A percentile compares a stretch with the other conserved stretches of the same genome.
Conservation (phyloP, 1,140 invertebrate genomes). For the Hesperophylax magnus region DNA sequence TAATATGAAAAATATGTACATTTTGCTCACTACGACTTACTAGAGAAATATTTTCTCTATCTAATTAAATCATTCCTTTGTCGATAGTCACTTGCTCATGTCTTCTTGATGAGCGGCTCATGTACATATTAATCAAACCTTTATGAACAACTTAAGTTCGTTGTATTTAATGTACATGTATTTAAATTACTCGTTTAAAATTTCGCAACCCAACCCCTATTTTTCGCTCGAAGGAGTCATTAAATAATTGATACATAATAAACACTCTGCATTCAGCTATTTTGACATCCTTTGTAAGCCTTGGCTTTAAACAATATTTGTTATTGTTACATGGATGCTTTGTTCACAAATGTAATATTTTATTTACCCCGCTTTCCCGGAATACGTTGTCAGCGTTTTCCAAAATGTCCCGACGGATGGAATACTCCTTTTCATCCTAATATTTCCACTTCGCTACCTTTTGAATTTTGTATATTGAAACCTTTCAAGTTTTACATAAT, state of each 20-base stretch:
- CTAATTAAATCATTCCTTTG: no score
- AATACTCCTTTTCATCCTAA: conserved; percentile 8
- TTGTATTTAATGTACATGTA: no score
- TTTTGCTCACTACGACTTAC: no score
- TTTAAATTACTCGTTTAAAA: no score
- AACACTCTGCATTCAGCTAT: not conserved
- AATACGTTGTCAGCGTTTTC: conserved; percentile 30
- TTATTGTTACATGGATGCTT: conserved; percentile 32
- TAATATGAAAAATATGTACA: no score
- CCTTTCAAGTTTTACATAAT: conserved; percentile 16
- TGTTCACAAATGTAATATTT: conserved; percentile 36
- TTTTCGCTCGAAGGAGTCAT: no score
- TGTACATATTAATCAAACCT: no score
- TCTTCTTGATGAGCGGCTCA: no score
- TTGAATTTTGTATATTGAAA: conserved; percentile 22
- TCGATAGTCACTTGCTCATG: no score
- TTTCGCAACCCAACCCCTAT: no score
- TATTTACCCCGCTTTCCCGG: conserved; percentile 17
- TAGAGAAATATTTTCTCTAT: no score
- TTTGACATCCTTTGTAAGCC: not conserved
- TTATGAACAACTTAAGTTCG: no score
- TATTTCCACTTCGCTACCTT: not conserved
- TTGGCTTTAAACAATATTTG: conserved; percentile 33
- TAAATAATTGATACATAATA: not conserved
- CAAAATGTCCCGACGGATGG: conserved; percentile 17